Conservation (phyloP, 2,113 vertebrate species). For the Redunca redunca region DNA sequence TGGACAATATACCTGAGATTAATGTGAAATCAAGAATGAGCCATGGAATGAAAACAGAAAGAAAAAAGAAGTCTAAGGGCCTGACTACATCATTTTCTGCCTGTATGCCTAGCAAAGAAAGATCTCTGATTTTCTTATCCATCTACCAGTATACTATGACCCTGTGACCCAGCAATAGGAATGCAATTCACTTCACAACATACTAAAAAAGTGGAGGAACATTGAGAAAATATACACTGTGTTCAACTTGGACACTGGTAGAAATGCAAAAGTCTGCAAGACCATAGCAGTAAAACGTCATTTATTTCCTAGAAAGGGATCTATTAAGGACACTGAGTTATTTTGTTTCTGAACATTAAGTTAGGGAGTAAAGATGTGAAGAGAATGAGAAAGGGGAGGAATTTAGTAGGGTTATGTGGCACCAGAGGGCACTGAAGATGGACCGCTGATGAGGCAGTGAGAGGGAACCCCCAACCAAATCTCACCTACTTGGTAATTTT, state of each 20-base stretch:
- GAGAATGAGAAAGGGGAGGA: not conserved
- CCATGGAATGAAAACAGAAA: not conserved
- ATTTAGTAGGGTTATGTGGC: not conserved
- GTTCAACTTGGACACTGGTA: not conserved
- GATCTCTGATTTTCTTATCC: not conserved
- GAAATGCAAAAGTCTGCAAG: not conserved
- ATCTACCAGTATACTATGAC: rapidly evolving
- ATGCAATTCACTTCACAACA: not conserved
- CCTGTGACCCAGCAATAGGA: not conserved
- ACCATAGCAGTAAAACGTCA: not conserved
- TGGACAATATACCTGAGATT: not conserved
- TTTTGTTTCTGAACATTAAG: not conserved
- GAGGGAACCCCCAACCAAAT: not conserved
- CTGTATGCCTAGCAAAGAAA: not conserved
- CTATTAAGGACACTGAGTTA: not conserved
- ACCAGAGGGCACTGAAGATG: not conserved
- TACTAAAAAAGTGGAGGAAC: not conserved
- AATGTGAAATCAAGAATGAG: not conserved
- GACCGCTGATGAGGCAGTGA: not conserved
- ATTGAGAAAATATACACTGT: not conserved
- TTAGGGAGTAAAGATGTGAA: not conserved
- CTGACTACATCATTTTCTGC: not conserved
- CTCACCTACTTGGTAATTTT: not conserved
- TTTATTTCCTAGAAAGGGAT: not conserved
- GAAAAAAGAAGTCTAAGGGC: not conserved